Evolutionary conservation across 2,113 vertebrate genomes (phyloP).

Genomic region (Syngnathus floridae): DNA sequence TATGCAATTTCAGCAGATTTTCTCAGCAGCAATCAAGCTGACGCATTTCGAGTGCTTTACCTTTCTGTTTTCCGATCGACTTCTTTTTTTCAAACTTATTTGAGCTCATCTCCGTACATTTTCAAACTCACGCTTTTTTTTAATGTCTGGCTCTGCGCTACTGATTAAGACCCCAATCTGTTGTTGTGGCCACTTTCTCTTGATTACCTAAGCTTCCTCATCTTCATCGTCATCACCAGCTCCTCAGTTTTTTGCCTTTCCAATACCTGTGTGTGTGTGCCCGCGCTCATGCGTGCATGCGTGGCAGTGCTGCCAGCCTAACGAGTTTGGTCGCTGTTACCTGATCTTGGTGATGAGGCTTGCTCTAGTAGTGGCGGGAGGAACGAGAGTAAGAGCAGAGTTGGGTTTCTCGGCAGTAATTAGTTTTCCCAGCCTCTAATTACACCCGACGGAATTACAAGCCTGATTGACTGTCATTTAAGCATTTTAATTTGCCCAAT

Average conservation of each 20-base stretch:
- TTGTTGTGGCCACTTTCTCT: constrained; percentile 61
- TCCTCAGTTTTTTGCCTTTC: constrained; percentile 38
- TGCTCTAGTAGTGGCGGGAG: constrained; percentile 69
- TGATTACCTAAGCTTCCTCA: constrained; percentile 62
- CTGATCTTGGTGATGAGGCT: constrained; percentile 75
- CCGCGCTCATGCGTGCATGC: constrained; percentile 1
- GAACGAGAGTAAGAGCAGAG: constrained; percentile 60
- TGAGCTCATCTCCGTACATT: constrained; percentile 18
- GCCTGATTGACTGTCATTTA: constrained; percentile 83
- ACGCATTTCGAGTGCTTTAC: too few species aligned
- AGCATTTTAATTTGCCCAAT: constrained; percentile 71
- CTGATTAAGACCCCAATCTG: constrained; percentile 55
- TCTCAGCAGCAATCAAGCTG: too few species aligned
- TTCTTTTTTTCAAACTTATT: constrained; percentile 8
- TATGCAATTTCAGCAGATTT: too few species aligned
- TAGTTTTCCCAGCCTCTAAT: constrained; percentile 81
- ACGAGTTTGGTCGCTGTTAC: constrained; percentile 75
- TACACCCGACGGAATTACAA: constrained; percentile 78
- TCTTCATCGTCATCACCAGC: constrained; percentile 49
- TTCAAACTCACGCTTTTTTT: constrained; percentile 15
- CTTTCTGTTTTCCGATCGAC: too few species aligned
- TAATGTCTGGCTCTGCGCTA: neutral
- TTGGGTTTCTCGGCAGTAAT: constrained; percentile 84
- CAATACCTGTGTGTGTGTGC: neutral
- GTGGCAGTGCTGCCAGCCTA: constrained; percentile 40